Evolutionary conservation across 2,888 invertebrate genomes (phyloP).

Genomic region (Clunio marinus): DNA sequence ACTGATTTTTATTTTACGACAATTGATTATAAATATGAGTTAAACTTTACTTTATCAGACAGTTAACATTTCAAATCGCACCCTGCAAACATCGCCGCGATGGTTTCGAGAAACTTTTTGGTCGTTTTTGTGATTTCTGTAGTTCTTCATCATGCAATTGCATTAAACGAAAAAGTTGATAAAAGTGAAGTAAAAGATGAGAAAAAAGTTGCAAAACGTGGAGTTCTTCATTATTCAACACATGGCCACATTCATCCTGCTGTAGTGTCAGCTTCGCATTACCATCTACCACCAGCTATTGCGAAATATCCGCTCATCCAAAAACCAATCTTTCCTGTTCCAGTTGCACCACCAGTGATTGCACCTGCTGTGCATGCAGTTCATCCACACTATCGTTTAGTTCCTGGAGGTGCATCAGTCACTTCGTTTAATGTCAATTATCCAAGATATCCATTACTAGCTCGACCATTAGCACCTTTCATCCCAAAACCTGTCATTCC

Average conservation of each 20-base stretch:
- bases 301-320: background rate
- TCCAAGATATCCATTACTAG: background rate
- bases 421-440: conserved; percentile 18
- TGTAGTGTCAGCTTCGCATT: background rate
- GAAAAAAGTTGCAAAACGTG: conserved; percentile 12
- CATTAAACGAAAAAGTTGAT: background rate
- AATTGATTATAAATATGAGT: conserved; percentile 28
- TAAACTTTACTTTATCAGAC: background rate
- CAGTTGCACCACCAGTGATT: background rate
- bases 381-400: conserved; percentile 13
- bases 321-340: background rate
- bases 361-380: background rate
- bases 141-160: background rate
- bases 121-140: background rate
- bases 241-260: conserved; percentile 14
- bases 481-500: conserved; percentile 1
- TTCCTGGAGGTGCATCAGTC: conserved; percentile 12
- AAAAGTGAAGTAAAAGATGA: background rate
- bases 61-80: background rate
- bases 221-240: conserved; percentile 17
- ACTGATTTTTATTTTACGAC: background rate
- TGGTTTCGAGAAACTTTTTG: background rate
- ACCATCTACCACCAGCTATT: background rate
- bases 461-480: background rate
- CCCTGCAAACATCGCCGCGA: background rate